These are phyloP conservation scores for Engystomops pustulosus DNA, from an alignment of 2,113 vertebrate species.

Conservation along the genomic window DNA sequence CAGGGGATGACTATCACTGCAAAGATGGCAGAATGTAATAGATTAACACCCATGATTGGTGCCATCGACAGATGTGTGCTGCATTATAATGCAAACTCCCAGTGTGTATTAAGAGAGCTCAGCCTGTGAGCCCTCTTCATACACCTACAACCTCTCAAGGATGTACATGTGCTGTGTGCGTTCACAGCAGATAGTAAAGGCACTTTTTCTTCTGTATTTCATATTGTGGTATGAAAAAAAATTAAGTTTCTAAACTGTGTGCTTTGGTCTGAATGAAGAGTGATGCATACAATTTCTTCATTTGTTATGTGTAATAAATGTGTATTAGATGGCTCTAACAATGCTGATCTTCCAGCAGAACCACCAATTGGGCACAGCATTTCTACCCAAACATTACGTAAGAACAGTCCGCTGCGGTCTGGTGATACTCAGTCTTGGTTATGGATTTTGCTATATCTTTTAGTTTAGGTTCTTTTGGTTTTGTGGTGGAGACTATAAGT, in stretches of 20 bases:
- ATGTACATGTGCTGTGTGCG: too few relatives aligned
- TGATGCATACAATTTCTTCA: too few relatives aligned
- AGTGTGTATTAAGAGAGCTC: too few relatives aligned
- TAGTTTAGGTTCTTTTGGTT: background rate
- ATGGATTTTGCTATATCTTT: background rate
- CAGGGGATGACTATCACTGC: too few relatives aligned
- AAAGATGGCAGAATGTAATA: too few relatives aligned
- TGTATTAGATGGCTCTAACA: constrained; percentile 10
- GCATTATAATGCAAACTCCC: too few relatives aligned
- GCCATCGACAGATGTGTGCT: too few relatives aligned
- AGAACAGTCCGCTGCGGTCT: constrained; percentile 39
- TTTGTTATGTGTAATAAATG: background rate
- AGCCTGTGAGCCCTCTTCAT: too few relatives aligned
- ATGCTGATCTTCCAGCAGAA: constrained; percentile 45
- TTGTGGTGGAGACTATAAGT: background rate
- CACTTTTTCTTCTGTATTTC: background rate
- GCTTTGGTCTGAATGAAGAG: background rate
- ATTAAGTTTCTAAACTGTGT: background rate
- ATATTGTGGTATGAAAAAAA: background rate
- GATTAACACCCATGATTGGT: too few relatives aligned
- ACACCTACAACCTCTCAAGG: too few relatives aligned
- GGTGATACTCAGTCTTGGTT: background rate
- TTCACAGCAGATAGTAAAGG: too few relatives aligned
- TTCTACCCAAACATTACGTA: constrained; percentile 30
- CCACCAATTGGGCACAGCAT: constrained; percentile 24